Evolutionary conservation across 2,113 vertebrate species (phyloP), one percentile per base, ranked within the genome.

Genomic region (Leucoraja erinaceus): DNA sequence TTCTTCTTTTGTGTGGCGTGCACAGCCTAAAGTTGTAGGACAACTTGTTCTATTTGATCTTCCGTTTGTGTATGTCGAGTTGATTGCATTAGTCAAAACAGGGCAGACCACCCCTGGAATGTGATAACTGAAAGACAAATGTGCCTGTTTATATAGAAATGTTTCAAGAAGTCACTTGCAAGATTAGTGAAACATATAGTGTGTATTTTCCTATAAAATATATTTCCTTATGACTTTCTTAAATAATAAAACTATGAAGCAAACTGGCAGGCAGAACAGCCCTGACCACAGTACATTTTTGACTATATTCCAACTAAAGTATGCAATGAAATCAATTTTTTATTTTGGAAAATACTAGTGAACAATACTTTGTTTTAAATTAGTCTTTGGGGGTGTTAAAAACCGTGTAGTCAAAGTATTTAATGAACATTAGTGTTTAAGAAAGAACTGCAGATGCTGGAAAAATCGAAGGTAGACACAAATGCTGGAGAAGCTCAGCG

Each of bases 211-310:
- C n/a, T 28, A 88, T n/a, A 11, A 88, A 88, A 88, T 88, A 11
- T 47, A 56, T 63, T 33, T 66, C 33, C 33, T 25, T 28, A 54
- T 91, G 16, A 12, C 25, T 72, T 91, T 74, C 33, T 72, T 72
- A 47, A 91, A 54, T 72, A 54, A n/a, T 88, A 72, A 28, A 47
- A 33, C 20, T 88, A 25, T 8, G n/a, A 72, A 72, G 38, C 72
- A 22, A 72, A 91, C 54, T 54, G 33, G 22, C 33, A 91, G 54
- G 33, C 68, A 72, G 33, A 25, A 72, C 47, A 38, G 4, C 70
- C 66, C 47, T 72, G 66, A 91, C 33, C 63, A 54, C 90, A 91
- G 9, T 54, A 91, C 68, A 47, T 91, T 91, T 91, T 74, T 91
- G 90, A 54, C 54, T 28, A 38, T 54, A 54, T 91, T 91, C 31